A percentile compares a stretch with the other conserved stretches of the same genome.
Conservation (phyloP, 2,888 invertebrate genomes). For the Oscheius myriophilus region DNA sequence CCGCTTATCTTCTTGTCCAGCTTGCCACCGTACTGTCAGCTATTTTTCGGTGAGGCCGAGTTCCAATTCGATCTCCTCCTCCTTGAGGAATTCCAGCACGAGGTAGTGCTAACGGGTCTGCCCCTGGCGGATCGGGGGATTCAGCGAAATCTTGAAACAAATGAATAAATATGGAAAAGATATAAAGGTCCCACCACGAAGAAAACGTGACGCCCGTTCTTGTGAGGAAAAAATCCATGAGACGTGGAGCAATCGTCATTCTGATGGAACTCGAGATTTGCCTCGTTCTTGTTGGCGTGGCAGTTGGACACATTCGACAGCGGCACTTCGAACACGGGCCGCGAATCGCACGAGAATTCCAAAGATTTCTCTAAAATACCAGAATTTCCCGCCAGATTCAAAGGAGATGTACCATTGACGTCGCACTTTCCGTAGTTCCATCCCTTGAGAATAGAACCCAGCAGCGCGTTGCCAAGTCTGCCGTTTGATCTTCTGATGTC, state of each 20-base stretch:
- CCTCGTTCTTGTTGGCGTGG: conserved; percentile 95
- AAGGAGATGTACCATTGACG: conserved; percentile 78
- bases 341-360: conserved; percentile 64
- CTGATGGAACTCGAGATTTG: conserved; percentile 86
- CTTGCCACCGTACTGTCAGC: conserved; percentile 90
- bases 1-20: conserved; percentile 89
- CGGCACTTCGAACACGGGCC: conserved; percentile 89
- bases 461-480: conserved; percentile 89
- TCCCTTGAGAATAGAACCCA: conserved; percentile 91
- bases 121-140: conserved; percentile 99
- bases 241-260: conserved; percentile 98
- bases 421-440: conserved; percentile 99
- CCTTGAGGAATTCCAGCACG: conserved; percentile 90
- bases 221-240: conserved; percentile 94
- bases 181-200: conserved; percentile 87
- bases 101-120: conserved; percentile 97
- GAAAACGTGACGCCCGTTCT: conserved; percentile 96
- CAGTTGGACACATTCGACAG: conserved; percentile 94
- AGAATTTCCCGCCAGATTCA: background rate
- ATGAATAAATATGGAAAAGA: background rate
- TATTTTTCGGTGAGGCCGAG: conserved; percentile 91
- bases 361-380: conserved; percentile 42
- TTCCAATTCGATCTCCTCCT: conserved; percentile 90
- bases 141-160: conserved; percentile 84
- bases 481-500: conserved; percentile 91